phyloP scores from a whole-genome alignment of 2,888 invertebrate species.

The Agrotis exclamationis region DNA sequence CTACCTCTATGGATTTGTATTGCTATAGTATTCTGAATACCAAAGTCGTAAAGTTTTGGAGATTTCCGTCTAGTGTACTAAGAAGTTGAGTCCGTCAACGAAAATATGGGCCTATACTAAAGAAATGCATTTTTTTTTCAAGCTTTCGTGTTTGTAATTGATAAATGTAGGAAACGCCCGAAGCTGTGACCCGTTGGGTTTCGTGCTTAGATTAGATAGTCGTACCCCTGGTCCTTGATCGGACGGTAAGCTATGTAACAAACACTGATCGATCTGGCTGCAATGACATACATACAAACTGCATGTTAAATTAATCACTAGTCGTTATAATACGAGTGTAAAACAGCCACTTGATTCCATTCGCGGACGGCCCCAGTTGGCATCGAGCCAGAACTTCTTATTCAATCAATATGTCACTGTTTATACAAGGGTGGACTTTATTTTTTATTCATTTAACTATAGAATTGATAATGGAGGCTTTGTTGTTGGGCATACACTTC shows the following conservation, averaged over 20 bases:
- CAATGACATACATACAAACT: slow-evolving; percentile 8
- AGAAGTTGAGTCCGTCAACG: too few species aligned
- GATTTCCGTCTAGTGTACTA: too few species aligned
- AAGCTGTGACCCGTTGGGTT: too few species aligned
- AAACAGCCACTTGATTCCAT: slow-evolving; percentile 70
- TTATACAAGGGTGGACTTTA: slow-evolving; percentile 17
- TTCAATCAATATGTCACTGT: slow-evolving; percentile 72
- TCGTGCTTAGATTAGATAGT: too few species aligned
- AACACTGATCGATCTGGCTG: background rate
- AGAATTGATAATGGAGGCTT: background rate
- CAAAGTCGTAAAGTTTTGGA: too few species aligned
- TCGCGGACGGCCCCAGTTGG: slow-evolving; percentile 68
- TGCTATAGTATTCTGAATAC: too few species aligned
- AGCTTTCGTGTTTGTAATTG: too few species aligned
- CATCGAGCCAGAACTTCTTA: slow-evolving; percentile 69
- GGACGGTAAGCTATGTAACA: background rate
- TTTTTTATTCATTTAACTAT: slow-evolving; percentile 14
- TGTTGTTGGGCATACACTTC: background rate
- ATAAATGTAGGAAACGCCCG: too few species aligned
- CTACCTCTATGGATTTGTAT: too few species aligned
- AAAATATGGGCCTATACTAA: too few species aligned
- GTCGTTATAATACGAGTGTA: slow-evolving; percentile 64
- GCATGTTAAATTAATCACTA: slow-evolving; percentile 48
- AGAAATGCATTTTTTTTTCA: too few species aligned
- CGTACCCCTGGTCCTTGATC: too few species aligned